Conservation (phyloP, 1,140 invertebrate genomes). For the Phymastichus coffea region DNA sequence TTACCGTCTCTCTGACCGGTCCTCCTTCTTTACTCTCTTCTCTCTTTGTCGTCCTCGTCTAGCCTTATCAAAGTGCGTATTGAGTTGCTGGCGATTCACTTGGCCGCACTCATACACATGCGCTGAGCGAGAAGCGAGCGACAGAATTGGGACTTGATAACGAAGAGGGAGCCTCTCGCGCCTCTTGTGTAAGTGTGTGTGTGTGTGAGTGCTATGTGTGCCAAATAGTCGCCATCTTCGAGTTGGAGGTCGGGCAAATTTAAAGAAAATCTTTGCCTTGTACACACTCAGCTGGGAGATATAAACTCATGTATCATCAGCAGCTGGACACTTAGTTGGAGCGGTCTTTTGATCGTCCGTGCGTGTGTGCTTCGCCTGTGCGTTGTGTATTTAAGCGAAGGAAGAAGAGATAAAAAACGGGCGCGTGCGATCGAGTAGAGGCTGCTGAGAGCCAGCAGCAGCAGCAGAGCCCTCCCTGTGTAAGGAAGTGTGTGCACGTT, state of each 20-base stretch:
- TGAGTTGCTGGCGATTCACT: not conserved
- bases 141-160: not conserved
- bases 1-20: constrained; percentile 6
- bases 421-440: no score
- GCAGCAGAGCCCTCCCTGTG: no score
- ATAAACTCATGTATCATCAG: no score
- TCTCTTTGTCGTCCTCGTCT: not conserved
- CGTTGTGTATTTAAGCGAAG: no score
- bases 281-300: no score
- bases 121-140: not conserved
- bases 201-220: constrained; percentile 1
- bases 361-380: no score
- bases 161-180: not conserved
- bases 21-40: not conserved
- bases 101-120: not conserved
- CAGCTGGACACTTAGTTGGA: no score
- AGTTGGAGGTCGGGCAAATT: constrained; percentile 30
- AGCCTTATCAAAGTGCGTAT: constrained; percentile 23
- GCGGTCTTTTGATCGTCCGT: no score
- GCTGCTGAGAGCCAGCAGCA: no score
- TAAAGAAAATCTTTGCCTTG: no score
- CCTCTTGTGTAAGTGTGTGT: not conserved
- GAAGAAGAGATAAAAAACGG: no score
- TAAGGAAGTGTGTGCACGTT: no score
- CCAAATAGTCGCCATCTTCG: constrained; percentile 40